Base-by-base conservation (phyloP, 2,113 vertebrate genomes). In the Nematolebias whitei region DNA sequence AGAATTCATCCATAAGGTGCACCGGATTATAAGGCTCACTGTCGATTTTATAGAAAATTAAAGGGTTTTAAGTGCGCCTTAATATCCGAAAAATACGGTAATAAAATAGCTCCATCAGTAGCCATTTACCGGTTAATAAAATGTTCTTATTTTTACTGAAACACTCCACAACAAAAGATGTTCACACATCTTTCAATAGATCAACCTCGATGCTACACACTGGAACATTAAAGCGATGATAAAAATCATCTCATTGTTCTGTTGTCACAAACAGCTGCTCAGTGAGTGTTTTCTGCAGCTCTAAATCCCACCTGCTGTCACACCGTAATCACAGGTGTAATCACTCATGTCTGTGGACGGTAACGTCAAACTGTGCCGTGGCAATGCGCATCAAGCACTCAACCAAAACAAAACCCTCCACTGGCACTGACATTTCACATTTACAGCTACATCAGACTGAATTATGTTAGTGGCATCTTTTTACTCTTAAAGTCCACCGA, bases 381-480 rank as follows among this genome's bases (percentile, higher is more conserved):
- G 15, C 55, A 43, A 1, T 58, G 20, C 39, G 26, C 22, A 58
- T 43, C 23, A 44, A 44, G 40, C 23, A 20, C 52, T 38, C 32
- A 14, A 53, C 7, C 51, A 53, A 53, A 53, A 19, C 0, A 32
- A 32, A 29, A 24, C 23, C 52, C 4, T 55, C 52, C 10, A 18
- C 52, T 39, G 32, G n/a, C 32, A 39, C 52, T 29, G n/a, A 49
- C 5, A n/a, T 49, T 66, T 54, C 38, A 19, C 29, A 47, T 63
- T n/a, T n/a, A 14, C 12, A 35, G 8, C 41, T 24, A 14, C 6
- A 48, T 1, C 23, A 49, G 14, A 71, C 29, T 24, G 8, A 4
- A 48, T 53, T 48, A n/a, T 26, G 18, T 54, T 20, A 55, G 15
- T 12, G 19, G 58, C 32, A 35, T 29, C 16, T 11, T 39, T 65